Base-by-base conservation (phyloP, 1,140 invertebrate genomes). In the Drosophila melanogaster region DNA sequence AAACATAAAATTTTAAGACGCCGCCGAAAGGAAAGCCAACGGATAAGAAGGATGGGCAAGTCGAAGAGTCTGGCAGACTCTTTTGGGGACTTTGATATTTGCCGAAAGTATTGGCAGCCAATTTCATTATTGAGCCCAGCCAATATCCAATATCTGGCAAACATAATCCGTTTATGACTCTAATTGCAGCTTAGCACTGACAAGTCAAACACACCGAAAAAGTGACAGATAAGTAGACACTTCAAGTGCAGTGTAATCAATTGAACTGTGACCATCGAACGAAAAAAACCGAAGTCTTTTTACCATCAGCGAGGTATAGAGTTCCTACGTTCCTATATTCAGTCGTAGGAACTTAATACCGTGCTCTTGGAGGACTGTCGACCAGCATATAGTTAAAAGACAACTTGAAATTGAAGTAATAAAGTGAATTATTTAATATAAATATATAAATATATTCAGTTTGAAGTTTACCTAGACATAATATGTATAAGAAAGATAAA, bases 301-400 rank as follows among this genome's bases (percentile, higher is more conserved):
- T 87, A 76, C 90, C 90, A 92, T 92, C 37, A 92, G 90, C 90
- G 90, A 92, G 90, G 90, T 92, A 92, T 92, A 92, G 90, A 92
- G 90, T 92, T 92, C 90, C 90, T 92, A 92, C 90, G 90, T 92
- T 78, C 65, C 51, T 17, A 65, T 17, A 65, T 72, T 76, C 70
- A 81, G 59, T 92, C 85, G 90, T 92, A 92, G 90, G 90, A 92
- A 92, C 90, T 92, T 92, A 91, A 92, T 92, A 92, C 90, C 90
- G 90, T 92, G 90, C 90, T 92, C 90, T 92, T 92, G 90, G 90
- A 91, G 90, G 87, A 79, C 90, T 92, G 84, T 92, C 81, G 66
- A 67, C 59, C 90, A 92, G 30, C 90, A 66, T 46, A 41, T 41
- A 55, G 11, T 22, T 15, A 26, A 47, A 22, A 30, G 12, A 37